Percentiles rank a stretch among this genome's conserved stretches.
These are phyloP conservation scores for Drosophila serrata DNA, from an alignment of 1,140 invertebrate species.

Conservation along the genomic window DNA sequence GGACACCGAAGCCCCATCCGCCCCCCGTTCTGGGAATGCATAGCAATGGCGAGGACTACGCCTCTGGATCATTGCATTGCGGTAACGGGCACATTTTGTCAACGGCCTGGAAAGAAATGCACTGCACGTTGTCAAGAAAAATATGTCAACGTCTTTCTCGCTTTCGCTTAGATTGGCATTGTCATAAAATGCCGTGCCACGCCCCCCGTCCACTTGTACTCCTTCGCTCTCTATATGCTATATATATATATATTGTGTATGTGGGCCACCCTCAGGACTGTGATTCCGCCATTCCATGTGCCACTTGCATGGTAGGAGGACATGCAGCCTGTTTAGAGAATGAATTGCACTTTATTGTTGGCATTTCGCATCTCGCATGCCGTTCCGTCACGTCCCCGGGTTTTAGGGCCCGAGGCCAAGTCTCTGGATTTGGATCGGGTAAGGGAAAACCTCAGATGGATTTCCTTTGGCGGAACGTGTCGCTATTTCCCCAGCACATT, in stretches of 20 bases:
- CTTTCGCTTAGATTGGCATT: conserved; percentile 78
- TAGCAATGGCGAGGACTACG: conserved; percentile 17
- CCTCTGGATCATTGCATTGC: conserved; percentile 73
- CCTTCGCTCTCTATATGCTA: background rate
- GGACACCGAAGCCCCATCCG: background rate
- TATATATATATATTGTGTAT: conserved; percentile 3
- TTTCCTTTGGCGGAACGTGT: conserved; percentile 64
- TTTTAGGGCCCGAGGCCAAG: conserved; percentile 50
- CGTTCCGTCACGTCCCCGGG: conserved; percentile 55
- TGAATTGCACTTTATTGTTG: conserved; percentile 81
- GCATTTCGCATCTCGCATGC: conserved; percentile 73
- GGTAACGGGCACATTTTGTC: conserved; percentile 78
- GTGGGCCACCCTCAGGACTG: conserved; percentile 35
- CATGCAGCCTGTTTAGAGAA: conserved; percentile 69
- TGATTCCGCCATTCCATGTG: conserved; percentile 55
- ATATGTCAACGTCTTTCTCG: conserved; percentile 75
- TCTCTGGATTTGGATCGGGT: conserved; percentile 30
- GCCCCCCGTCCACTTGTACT: conserved; percentile 15
- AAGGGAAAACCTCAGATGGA: conserved; percentile 64
- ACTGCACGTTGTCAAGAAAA: conserved; percentile 68
- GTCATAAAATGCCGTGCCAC: conserved; percentile 71
- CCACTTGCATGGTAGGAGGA: conserved; percentile 41
- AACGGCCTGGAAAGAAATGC: conserved; percentile 63
- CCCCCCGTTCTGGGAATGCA: background rate
- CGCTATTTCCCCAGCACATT: conserved; percentile 51